Conservation (phyloP, 2,888 invertebrate genomes). For the Antheraea assamensis region DNA sequence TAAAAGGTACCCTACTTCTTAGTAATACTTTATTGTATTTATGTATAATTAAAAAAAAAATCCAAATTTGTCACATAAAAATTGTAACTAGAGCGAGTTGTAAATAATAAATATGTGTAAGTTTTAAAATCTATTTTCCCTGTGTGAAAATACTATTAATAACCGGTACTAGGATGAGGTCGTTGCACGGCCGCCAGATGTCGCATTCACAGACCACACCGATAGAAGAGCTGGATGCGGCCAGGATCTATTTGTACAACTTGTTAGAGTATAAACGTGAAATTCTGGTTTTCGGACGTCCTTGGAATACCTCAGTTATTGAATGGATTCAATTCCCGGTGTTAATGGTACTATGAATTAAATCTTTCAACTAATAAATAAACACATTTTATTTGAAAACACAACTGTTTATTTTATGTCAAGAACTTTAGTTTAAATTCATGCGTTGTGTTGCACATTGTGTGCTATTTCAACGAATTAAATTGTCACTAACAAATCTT, state of each 20-base stretch:
- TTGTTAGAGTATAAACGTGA: constrained; percentile 16
- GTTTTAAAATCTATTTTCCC: neutral
- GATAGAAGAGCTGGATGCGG: constrained; percentile 19
- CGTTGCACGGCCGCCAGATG: constrained; percentile 38
- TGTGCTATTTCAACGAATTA: neutral
- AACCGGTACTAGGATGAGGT: constrained; percentile 38
- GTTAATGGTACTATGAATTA: constrained; percentile 11
- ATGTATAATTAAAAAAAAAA: neutral
- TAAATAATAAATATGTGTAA: neutral
- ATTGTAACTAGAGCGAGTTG: neutral
- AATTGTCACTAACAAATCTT: neutral
- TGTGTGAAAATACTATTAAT: constrained; percentile 11
- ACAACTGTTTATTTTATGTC: neutral
- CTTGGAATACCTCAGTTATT: constrained; percentile 9
- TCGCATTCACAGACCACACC: constrained; percentile 28
- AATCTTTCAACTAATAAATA: neutral
- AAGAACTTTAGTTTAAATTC: too few species aligned
- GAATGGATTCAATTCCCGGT: neutral
- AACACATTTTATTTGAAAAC: neutral
- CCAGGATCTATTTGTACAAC: constrained; percentile 19
- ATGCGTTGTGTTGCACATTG: neutral
- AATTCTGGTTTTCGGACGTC: constrained; percentile 18
- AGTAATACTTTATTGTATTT: too few species aligned
- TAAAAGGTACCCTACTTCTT: too few species aligned
- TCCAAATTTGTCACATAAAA: neutral